Conservation (phyloP, 2,888 invertebrate genomes). For the Venusia cambrica region DNA sequence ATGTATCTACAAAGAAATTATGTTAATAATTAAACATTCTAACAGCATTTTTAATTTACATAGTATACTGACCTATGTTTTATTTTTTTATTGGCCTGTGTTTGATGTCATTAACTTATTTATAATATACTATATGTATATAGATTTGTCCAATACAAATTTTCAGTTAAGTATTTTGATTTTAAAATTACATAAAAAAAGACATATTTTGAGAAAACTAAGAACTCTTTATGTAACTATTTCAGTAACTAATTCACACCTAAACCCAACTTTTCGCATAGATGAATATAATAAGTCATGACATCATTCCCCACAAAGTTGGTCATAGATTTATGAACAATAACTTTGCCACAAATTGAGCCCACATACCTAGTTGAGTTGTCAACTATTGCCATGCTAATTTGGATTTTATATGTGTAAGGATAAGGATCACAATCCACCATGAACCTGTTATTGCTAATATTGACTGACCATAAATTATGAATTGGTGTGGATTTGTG, state of each 20-base stretch:
- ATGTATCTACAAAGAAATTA: no score
- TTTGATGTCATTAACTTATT: no score
- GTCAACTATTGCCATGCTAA: conserved; percentile 4
- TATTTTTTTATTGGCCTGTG: no score
- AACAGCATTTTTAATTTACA: no score
- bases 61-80: no score
- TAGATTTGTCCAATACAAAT: no score
- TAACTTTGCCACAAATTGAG: conserved; percentile 19
- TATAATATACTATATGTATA: no score
- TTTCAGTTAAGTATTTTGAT: no score
- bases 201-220: no score
- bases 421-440: conserved; percentile 10
- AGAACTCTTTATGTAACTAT: no score
- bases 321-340: conserved; percentile 23
- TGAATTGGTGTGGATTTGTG: conserved; percentile 7
- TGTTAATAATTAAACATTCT: no score
- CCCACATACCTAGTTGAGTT: conserved; percentile 8
- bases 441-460: neutral
- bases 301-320: conserved; percentile 24
- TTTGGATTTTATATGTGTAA: conserved; percentile 8
- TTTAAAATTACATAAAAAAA: no score
- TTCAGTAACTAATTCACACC: conserved; percentile 16
- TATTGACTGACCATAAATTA: conserved; percentile 9
- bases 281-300: conserved; percentile 29
- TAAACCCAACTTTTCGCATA: conserved; percentile 17